Evolutionary conservation across 2,888 invertebrate species (phyloP), one percentile per base, ranked within the genome.

Genomic region (Atethmia centrago): DNA sequence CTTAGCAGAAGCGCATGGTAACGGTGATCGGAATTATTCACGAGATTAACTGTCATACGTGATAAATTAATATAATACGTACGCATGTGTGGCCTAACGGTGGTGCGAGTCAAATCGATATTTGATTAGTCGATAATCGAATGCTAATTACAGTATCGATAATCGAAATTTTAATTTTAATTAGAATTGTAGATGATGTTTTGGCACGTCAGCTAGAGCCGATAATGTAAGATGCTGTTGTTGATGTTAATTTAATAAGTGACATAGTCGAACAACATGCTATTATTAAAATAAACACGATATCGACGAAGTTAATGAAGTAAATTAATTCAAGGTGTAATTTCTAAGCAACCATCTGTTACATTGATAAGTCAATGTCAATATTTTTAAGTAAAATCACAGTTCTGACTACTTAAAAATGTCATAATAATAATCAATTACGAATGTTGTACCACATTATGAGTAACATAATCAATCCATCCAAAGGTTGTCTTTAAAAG

Each of bases 61-160:
- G 92, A 92, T 91, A 88, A 88, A 92, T 91, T 88, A 85, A 86
- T 87, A 86, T 85, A 82, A 82, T 82, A 82, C 65, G 66, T 70
- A 74, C 73, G 75, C 85, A 85, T 84, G 90, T 91, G 92, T 90
- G 92, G 92, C 92, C 92, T 86, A 82, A 76, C 85, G 85, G 80
- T 71, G 70, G 65, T 77, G 73, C 69, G 71, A 83, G 74, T 86
- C 82, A 87, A 89, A 91, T 90, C 88, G 90, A 90, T 91, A 91
- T 91, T 91, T 91, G 90, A 90, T 90, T 89, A 88, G 88, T 81
- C 79, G 80, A 80, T 74, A 87, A 87, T 87, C 83, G 81, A 85
- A 82, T 80, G 71, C 77, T 89, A 88, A 88, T 89, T 86, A 87
- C 81, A 77, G 66, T 69, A 83, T 82, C 80, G 71, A 73, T 83